Percentiles rank a stretch among this genome's conserved stretches.
Evolutionary conservation across 2,113 vertebrate genomes (phyloP).

Genomic region (Lichenostomus cassidix): DNA sequence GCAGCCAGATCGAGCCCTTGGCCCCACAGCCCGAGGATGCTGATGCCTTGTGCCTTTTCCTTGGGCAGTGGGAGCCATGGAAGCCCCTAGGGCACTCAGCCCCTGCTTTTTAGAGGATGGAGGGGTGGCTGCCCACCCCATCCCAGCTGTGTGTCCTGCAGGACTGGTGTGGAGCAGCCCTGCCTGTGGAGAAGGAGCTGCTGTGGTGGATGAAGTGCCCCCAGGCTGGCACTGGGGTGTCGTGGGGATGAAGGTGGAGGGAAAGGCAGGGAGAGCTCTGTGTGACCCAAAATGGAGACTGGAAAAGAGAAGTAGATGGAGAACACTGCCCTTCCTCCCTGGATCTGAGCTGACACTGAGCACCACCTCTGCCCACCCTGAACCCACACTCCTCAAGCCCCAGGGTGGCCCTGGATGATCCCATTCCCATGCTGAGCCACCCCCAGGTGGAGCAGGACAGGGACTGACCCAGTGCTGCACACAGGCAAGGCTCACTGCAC

Average conservation of each 20-base stretch:
- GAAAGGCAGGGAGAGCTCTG: neutral
- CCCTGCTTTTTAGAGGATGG: neutral
- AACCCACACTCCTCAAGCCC: neutral
- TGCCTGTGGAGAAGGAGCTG: neutral
- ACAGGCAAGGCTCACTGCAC: neutral
- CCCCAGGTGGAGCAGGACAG: neutral
- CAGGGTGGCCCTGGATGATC: neutral
- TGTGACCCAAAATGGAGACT: neutral
- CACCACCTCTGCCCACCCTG: neutral
- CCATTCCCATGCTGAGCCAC: accelerated
- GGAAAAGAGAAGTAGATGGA: neutral
- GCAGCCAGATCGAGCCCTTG: neutral
- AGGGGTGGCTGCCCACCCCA: neutral
- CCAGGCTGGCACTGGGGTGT: neutral
- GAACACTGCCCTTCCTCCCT: neutral
- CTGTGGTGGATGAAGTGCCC: neutral
- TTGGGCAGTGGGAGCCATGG: neutral
- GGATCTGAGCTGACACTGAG: neutral
- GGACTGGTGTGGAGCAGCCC: accelerated
- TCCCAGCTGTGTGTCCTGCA: neutral
- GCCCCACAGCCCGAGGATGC: neutral
- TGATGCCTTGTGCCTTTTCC: neutral
- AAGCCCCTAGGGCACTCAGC: too few relatives aligned
- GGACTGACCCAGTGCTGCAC: neutral
- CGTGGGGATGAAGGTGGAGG: accelerated